Base-by-base conservation (phyloP, 1,140 invertebrate genomes). In the Carposina sasakii region DNA sequence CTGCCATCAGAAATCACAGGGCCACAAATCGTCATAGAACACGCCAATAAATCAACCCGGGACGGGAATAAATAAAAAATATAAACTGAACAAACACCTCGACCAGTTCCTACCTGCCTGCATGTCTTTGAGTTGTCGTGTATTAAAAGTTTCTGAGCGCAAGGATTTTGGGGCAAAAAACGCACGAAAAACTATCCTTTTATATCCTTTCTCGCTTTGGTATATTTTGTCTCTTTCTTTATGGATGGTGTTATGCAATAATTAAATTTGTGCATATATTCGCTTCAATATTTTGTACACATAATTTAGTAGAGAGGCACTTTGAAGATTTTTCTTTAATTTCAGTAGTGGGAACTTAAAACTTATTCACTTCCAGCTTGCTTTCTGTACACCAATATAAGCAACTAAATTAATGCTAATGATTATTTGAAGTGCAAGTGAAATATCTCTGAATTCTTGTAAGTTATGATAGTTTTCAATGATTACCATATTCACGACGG, bases 71-170 rank as follows among this genome's bases (percentile, higher is more conserved):
- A 69, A 60, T 70, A 71, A 70, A 52, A 68, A 73, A 77, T 69
- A 68, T 53, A 65, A 77, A 64, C 68, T 73, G 72, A 81, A 67
- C 78, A 82, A 82, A 82, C 76, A 83, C 75, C 73, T 62, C 63
- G 71, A 54, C 53, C 55, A 47, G 62, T 72, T n/a, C n/a, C 76
- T 79, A 79, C 76, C 78, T 82, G 76, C 33, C 60, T 67, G 70
- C 70, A 65, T 78, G 73, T 78, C 76, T 79, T 78, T 71, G 72
- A 77, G 77, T 76, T 71, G 70, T 74, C 72, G 76, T 78, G 76
- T 76, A 81, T 83, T 83, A 76, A 77, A 83, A 78, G 81, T 75
- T 82, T 81, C 53, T 66, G 69, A 72, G 76, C 68, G 57, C 68
- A 74, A 60, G 67, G 67, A 76, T 74, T 75, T 63, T 60, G 70